A percentile compares a stretch with the other conserved stretches of the same genome.
These are phyloP conservation scores for Teleogryllus oceanicus DNA, from an alignment of 2,888 invertebrate species.

Conservation along the genomic window DNA sequence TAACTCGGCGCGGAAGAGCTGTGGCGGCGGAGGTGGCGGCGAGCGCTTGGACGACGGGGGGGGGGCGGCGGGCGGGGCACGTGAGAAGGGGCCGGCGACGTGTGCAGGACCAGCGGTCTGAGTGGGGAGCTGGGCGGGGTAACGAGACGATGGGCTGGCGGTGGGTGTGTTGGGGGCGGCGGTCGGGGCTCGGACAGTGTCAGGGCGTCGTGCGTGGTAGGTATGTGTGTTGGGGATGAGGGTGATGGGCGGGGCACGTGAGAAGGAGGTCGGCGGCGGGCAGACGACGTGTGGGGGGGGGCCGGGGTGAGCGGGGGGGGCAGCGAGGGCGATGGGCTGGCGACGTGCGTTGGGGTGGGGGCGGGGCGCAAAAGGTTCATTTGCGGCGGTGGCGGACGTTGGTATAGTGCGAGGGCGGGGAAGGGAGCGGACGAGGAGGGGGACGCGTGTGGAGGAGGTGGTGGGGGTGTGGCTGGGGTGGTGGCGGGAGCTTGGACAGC, in stretches of 20 bases:
- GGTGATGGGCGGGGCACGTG: neutral
- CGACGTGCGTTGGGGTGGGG: neutral
- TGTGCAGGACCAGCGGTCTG: too few relatives aligned
- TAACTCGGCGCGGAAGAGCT: neutral
- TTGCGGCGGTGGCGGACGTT: neutral
- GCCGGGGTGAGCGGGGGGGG: neutral
- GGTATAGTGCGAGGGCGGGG: too few relatives aligned
- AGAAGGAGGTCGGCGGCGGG: neutral
- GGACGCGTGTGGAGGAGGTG: too few relatives aligned
- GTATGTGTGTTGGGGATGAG: too few relatives aligned
- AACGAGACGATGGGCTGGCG: too few relatives aligned
- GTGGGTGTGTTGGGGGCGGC: too few relatives aligned
- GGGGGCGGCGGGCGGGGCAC: neutral
- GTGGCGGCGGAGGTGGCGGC: neutral
- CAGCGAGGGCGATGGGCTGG: neutral
- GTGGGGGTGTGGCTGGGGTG: neutral
- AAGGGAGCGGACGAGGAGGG: too few relatives aligned
- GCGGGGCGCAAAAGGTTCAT: neutral
- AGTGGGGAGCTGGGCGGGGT: too few relatives aligned
- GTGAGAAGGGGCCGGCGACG: neutral
- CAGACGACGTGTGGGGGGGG: neutral
- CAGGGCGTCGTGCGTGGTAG: neutral
- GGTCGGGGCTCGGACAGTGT: neutral
- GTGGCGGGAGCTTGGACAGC: neutral
- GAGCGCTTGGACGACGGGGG: neutral